Conservation (phyloP, 2,797 vertebrate genomes). For the Cyprinella venusta region DNA sequence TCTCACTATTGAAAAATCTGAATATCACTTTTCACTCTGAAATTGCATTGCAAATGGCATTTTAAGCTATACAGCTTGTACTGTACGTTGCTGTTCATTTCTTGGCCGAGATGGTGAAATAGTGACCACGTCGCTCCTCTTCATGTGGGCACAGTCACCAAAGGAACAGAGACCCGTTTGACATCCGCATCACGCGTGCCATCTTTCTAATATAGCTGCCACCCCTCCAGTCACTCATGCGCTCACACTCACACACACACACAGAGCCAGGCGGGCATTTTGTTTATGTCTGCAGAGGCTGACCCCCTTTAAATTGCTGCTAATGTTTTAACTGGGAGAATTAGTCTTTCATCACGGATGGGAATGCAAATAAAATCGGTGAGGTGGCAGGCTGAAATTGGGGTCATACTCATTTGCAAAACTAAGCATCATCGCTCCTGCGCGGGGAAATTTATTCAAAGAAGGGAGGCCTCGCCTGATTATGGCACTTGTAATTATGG, state of each 20-base stretch:
- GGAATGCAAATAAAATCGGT: slow-evolving; percentile 91
- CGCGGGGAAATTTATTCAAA: slow-evolving; percentile 85
- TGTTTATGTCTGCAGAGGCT: slow-evolving; percentile 84
- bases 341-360: slow-evolving; percentile 99
- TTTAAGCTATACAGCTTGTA: slow-evolving; percentile 13
- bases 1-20: not conserved
- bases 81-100: slow-evolving; percentile 13
- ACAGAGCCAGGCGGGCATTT: slow-evolving; percentile 69
- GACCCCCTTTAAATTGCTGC: slow-evolving; percentile 98
- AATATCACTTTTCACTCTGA: not conserved
- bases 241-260: not conserved
- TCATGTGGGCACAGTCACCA: slow-evolving; percentile 43
- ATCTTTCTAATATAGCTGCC: slow-evolving; percentile 57
- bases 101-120: slow-evolving; percentile 36
- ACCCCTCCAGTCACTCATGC: slow-evolving; percentile 68
- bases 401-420: slow-evolving; percentile 99
- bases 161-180: slow-evolving; percentile 43
- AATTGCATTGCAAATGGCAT: not conserved
- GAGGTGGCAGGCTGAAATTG: slow-evolving; percentile 98
- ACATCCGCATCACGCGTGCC: slow-evolving; percentile 55
- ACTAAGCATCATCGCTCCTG: slow-evolving; percentile 95
- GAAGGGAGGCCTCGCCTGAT: slow-evolving; percentile 91
- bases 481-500: slow-evolving; percentile 98
- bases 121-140: slow-evolving; percentile 5
- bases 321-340: slow-evolving; percentile 99